Evolutionary conservation across 2,888 invertebrate genomes (phyloP), one percentile per base, ranked within the genome.

Genomic region (Stenolophus ochropezus): DNA sequence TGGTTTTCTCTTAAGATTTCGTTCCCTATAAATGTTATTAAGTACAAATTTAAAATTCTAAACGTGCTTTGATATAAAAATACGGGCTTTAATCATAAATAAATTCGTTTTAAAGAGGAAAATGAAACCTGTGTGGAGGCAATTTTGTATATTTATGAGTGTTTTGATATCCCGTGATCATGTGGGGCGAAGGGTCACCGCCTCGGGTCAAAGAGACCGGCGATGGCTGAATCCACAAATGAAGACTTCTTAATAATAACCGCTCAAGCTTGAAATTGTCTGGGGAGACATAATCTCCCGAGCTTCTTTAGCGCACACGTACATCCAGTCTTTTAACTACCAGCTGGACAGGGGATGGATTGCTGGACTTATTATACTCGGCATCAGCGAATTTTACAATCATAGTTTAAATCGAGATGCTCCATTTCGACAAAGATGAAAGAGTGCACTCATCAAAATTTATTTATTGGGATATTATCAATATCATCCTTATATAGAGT

Each of bases 231-330:
- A 69, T 69, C 33, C 65, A 27, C 33, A 69, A 69, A 69, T 69
- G 65, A 69, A 69, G 65, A 33, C 65, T 69, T 69, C 65, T 69
- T 69, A 69, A 69, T 69, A 69, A 69, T 69, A 69, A 69, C 33
- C 65, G 65, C 65, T 69, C 27, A 69, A 69, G 65, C 65, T 69
- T 69, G 65, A 69, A 69, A 69, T 69, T 69, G 65, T 69, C 65
- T 11, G 65, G 33, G 14, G 65, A 33, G 65, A 69, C 33, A 33
- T 69, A 69, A 69, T 33, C 65, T 21, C 6, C 16, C 16, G 27
- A 14, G 65, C 33, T 69, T 27, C 65, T 33, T 33, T 33, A 18
- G 1, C 4, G 33, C n/a, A 4, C 65, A 69, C 65, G 65, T 33
- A 69, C 18, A 21, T 11, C 6, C 1, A 56, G 21, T 61, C 61